Evolutionary conservation across 2,888 invertebrate genomes (phyloP).

Genomic region (Prostheceraeus crozeri): DNA sequence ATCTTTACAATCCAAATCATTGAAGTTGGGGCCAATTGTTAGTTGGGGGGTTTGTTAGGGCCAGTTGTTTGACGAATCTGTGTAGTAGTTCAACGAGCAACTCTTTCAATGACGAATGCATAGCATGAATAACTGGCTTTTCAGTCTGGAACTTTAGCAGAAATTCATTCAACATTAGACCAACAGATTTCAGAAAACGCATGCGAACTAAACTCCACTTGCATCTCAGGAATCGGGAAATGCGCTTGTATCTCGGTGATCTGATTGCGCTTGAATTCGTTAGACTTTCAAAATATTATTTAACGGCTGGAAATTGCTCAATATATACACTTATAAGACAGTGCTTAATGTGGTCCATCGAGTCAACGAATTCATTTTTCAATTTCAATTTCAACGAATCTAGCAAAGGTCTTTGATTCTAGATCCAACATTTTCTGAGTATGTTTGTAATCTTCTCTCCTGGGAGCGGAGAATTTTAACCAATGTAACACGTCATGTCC

Average conservation of each 20-base stretch:
- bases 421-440: not conserved
- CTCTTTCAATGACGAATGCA: constrained; percentile 4
- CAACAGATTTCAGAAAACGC: constrained; percentile 17
- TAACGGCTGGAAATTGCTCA: constrained; percentile 4
- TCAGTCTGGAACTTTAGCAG: not conserved
- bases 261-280: too few relatives aligned
- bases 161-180: constrained; percentile 11
- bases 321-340: constrained; percentile 11
- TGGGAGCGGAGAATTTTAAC: constrained; percentile 4
- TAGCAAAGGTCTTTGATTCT: not conserved
- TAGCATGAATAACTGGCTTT: constrained; percentile 19
- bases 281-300: constrained; percentile 1
- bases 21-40: too few relatives aligned
- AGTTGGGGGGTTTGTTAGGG: too few relatives aligned
- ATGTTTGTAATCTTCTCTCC: constrained; percentile 18
- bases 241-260: constrained; percentile 1
- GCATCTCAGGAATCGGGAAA: not conserved
- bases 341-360: constrained; percentile 15
- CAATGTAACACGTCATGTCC: not conserved
- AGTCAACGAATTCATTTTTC: too few relatives aligned
- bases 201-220: not conserved
- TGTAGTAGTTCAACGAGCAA: not conserved
- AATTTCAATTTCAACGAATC: constrained; percentile 12
- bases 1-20: too few relatives aligned
- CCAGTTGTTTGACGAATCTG: constrained; percentile 3